Evolutionary conservation across 2,113 vertebrate species (phyloP).

Genomic region (Synodontis membranacea): DNA sequence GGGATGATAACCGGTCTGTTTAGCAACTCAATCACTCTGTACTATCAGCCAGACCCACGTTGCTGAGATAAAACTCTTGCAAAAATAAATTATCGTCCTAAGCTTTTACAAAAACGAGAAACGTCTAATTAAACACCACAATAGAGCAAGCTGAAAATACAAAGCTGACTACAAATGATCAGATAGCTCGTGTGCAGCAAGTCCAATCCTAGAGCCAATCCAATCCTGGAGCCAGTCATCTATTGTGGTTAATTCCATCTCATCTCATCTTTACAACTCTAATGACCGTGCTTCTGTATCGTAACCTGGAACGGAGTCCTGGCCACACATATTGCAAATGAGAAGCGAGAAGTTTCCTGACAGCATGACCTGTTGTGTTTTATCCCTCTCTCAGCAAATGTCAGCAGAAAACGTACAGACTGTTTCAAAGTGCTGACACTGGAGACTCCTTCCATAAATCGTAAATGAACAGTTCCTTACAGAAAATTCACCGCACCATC

Average conservation of each 20-base stretch:
- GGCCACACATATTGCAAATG: not conserved
- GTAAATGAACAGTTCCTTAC: not conserved
- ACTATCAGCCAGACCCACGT: constrained; percentile 21
- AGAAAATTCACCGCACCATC: not conserved
- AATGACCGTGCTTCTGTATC: not conserved
- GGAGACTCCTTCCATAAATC: not conserved
- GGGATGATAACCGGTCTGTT: constrained; percentile 17
- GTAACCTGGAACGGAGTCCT: not conserved
- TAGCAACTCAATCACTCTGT: constrained; percentile 23
- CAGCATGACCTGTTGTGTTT: too few species aligned
- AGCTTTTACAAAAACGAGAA: not conserved
- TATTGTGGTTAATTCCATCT: not conserved
- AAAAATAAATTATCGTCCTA: constrained; percentile 11
- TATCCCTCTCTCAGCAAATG: too few species aligned
- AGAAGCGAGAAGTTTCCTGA: too few species aligned
- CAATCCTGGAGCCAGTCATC: not conserved
- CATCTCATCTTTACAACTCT: not conserved
- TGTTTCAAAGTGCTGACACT: not conserved
- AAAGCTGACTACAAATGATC: not conserved
- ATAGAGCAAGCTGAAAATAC: not conserved
- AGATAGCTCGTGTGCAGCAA: not conserved
- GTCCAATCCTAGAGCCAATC: not conserved
- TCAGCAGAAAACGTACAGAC: too few species aligned
- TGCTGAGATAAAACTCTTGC: not conserved
- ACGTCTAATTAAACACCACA: constrained; percentile 15